phyloP scores from a whole-genome alignment of 2,113 vertebrate genomes.

The Eonycteris spelaea region DNA sequence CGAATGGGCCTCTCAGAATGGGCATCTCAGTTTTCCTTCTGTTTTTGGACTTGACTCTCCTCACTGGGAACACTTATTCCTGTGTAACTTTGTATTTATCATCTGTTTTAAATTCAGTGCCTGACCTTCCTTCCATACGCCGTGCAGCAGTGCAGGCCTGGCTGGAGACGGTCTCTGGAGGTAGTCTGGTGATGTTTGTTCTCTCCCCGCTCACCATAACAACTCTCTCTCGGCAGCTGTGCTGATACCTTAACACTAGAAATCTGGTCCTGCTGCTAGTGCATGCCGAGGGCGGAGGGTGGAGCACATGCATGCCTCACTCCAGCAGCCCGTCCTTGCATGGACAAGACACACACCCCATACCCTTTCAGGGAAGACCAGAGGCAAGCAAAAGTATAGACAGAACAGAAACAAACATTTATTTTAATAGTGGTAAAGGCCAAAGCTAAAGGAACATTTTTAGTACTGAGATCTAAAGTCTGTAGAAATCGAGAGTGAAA shows the following conservation, averaged over 20 bases:
- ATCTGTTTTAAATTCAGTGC: conserved; percentile 89
- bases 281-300: conserved; percentile 76
- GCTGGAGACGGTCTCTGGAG: conserved; percentile 98
- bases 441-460: neutral
- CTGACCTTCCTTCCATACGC: conserved; percentile 91
- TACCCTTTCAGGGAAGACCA: neutral
- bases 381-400: neutral
- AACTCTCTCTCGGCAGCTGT: conserved; percentile 79
- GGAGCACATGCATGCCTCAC: conserved; percentile 73
- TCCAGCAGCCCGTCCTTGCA: conserved; percentile 73
- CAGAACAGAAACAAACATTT: accelerated
- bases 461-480: neutral
- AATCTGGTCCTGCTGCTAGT: conserved; percentile 73
- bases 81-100: conserved; percentile 78
- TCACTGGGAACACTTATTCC: neutral
- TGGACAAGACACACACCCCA: conserved; percentile 56
- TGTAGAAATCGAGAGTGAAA: neutral
- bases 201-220: conserved; percentile 79
- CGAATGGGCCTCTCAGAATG: accelerated
- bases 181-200: conserved; percentile 89
- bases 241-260: conserved; percentile 82
- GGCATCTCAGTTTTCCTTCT: conserved; percentile 22
- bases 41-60: conserved; percentile 14
- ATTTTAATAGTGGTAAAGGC: neutral
- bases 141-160: conserved; percentile 96